Base-by-base conservation (phyloP, 2,113 vertebrate species). In the Lophotis ruficrista region DNA sequence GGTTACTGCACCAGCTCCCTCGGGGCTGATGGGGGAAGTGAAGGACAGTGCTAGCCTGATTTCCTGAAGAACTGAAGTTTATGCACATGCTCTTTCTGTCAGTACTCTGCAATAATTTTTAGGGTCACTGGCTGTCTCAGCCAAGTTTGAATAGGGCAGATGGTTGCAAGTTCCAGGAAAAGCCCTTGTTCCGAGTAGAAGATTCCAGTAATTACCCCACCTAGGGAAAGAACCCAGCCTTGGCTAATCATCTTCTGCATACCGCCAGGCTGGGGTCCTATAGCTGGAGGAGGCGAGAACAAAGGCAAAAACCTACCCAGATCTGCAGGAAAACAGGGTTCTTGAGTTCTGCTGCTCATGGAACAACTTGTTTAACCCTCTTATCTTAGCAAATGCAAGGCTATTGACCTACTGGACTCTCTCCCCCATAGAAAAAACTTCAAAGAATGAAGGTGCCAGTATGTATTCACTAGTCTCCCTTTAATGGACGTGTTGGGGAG, bases 171-270 rank as follows among this genome's bases (percentile, higher is more conserved):
- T 93, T 91, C 81, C 81, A 80, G 81, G 68, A 95, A 96, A 80
- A 95, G 72, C 57, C 85, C 79, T 87, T 91, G 18, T 70, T 86
- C 56, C 61, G 31, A 58, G 48, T 38, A 45, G 68, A 64, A 85
- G 65, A 89, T 87, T 89, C 77, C 84, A 83, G 77, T 86, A 76
- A 61, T 58, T 89, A 77, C 71, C 62, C 84, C 57, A 80, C 62
- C 57, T 65, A 57, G 84, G 84, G 68, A 80, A 91, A 43, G n/a
- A 86, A 62, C 37, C 37, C 62, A 38, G n/a, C 45, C 24, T 57
- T 89, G 68, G 77, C 66, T 66, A 10, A 62, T 45, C 25, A 8
- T 24, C 51, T 25, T 9, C 11, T n/a, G 11, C 45, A 20, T 25
- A 18, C 57, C 0, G 10, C 68, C 69, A 53, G 50, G 45, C 84